These are phyloP conservation scores for Pristionchus maxplancki DNA, from an alignment of 2,888 invertebrate genomes.

Conservation along the genomic window DNA sequence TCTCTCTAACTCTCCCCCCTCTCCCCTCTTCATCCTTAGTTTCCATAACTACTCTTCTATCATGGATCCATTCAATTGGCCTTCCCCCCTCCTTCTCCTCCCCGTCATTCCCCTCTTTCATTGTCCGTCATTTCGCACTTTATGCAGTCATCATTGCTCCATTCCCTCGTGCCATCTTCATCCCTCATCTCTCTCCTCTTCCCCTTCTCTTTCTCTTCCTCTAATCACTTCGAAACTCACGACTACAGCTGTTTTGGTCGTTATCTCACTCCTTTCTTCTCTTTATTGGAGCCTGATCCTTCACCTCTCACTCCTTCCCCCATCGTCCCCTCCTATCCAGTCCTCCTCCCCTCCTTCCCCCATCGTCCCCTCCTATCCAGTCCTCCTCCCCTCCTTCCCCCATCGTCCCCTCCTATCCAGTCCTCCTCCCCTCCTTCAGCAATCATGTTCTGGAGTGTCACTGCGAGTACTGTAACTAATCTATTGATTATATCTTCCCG, in stretches of 20 bases:
- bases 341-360: no score
- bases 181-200: not conserved
- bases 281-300: not conserved
- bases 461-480: constrained; percentile 22
- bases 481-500: not conserved
- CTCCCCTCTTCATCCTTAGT: not conserved
- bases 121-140: constrained; percentile 27
- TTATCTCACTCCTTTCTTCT: constrained; percentile 25
- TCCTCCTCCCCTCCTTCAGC: constrained; percentile 6
- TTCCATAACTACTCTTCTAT: not conserved
- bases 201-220: not conserved
- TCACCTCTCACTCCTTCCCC: not conserved
- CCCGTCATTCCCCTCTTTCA: not conserved
- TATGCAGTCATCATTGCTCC: not conserved
- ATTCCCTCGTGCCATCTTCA: not conserved
- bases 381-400: not conserved
- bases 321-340: not conserved
- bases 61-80: not conserved
- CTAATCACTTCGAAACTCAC: not conserved
- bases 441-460: constrained; percentile 8
- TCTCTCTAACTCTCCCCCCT: not conserved
- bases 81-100: not conserved
- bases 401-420: not conserved
- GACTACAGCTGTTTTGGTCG: constrained; percentile 41
- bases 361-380: not conserved